Evolutionary conservation across 2,797 vertebrate species (phyloP).

Genomic region (Sebastes hubbsi): DNA sequence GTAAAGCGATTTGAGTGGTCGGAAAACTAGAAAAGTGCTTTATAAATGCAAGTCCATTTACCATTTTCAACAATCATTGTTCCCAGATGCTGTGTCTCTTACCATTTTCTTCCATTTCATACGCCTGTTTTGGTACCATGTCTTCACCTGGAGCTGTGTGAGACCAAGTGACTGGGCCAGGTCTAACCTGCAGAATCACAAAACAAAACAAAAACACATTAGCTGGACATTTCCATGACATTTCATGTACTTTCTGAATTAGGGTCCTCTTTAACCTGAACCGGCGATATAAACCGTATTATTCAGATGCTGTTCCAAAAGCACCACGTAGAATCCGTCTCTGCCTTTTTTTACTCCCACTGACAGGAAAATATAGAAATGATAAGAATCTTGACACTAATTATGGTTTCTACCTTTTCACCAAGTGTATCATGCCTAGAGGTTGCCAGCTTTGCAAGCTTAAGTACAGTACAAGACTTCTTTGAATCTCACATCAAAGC

Average conservation of each 20-base stretch:
- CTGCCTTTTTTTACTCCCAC: not conserved
- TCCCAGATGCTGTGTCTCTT: conserved; percentile 47
- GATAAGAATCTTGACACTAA: not conserved
- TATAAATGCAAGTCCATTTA: no score
- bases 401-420: not conserved
- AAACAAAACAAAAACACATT: conserved; percentile 5
- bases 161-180: conserved; percentile 96
- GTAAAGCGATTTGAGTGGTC: no score
- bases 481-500: conserved; percentile 49
- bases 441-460: not conserved
- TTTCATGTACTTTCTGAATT: not conserved
- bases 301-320: not conserved
- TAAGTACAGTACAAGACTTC: conserved; percentile 2
- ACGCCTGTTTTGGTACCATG: conserved; percentile 98
- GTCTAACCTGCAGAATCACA: conserved; percentile 87
- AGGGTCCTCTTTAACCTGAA: not conserved
- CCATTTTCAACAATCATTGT: not conserved
- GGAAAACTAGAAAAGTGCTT: no score
- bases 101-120: conserved; percentile 99
- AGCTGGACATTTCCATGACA: not conserved
- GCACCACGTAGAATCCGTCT: no score
- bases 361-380: not conserved
- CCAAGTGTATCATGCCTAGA: not conserved
- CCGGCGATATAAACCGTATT: not conserved
- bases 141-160: conserved; percentile 99